Conservation (phyloP, 2,113 vertebrate species). For the Typhlomys cinereus region DNA sequence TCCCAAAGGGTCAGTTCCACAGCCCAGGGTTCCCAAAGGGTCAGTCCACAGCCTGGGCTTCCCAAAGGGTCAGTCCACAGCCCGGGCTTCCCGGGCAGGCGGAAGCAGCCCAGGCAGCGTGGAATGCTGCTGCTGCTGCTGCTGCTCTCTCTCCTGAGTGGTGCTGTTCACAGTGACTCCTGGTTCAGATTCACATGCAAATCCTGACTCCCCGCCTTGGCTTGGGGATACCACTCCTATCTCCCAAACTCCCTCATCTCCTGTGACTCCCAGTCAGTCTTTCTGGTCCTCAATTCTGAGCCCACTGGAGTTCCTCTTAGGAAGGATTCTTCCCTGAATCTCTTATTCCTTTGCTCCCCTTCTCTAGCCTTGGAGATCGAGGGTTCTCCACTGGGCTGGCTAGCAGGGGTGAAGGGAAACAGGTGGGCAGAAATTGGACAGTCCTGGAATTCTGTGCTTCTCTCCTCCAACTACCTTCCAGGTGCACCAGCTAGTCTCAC, state of each 20-base stretch:
- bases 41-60: conserved; percentile 37
- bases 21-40: neutral
- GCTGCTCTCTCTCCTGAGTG: neutral
- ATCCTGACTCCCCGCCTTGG: neutral
- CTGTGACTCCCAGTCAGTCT: neutral
- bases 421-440: neutral
- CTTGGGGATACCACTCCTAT: neutral
- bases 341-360: neutral
- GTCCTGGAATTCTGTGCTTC: neutral
- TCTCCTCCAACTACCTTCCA: neutral
- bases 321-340: neutral
- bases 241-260: neutral
- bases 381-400: neutral
- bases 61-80: conserved; percentile 49
- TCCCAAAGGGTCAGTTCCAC: conserved; percentile 51
- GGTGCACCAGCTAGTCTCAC: conserved; percentile 76
- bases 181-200: neutral
- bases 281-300: neutral
- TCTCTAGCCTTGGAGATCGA: neutral
- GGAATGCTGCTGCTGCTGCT: neutral
- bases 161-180: neutral
- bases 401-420: neutral
- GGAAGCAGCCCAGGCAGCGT: neutral
- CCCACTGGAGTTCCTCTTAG: neutral
- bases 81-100: neutral